Evolutionary conservation across 2,888 invertebrate genomes (phyloP).

Genomic region (Chironomus tentans): DNA sequence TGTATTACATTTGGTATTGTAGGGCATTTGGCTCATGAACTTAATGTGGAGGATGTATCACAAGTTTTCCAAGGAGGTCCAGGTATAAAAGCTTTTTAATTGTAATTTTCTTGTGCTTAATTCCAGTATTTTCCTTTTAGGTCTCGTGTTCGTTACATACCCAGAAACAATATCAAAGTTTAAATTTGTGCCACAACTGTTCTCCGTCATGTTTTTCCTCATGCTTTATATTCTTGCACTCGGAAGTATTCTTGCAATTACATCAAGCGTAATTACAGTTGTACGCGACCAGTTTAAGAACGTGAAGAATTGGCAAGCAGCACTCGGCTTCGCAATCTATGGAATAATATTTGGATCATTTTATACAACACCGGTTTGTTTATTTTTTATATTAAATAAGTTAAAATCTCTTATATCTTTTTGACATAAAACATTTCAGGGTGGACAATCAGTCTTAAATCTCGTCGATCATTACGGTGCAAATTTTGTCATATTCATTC

Average conservation of each 20-base stretch:
- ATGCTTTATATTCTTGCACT: slow-evolving; percentile 49
- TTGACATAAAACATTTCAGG: slow-evolving; percentile 42
- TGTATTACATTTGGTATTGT: slow-evolving; percentile 50
- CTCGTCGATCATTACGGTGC: slow-evolving; percentile 67
- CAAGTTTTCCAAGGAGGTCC: slow-evolving; percentile 47
- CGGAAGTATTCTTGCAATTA: slow-evolving; percentile 45
- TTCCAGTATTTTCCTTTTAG: not conserved
- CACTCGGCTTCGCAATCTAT: slow-evolving; percentile 40
- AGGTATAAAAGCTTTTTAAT: slow-evolving; percentile 33
- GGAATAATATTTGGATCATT: slow-evolving; percentile 51
- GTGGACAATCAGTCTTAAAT: slow-evolving; percentile 63
- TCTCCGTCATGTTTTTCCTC: slow-evolving; percentile 48
- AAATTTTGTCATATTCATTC: slow-evolving; percentile 60
- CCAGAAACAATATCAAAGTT: slow-evolving; percentile 43
- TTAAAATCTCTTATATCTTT: not conserved
- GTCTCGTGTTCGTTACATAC: slow-evolving; percentile 44
- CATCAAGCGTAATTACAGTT: slow-evolving; percentile 43
- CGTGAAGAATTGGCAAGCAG: slow-evolving; percentile 45
- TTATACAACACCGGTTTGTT: slow-evolving; percentile 53
- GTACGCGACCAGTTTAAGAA: slow-evolving; percentile 42
- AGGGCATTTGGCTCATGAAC: slow-evolving; percentile 47
- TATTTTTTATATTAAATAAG: slow-evolving; percentile 47
- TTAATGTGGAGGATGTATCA: slow-evolving; percentile 43
- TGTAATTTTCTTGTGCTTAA: too few relatives aligned
- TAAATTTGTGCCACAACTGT: slow-evolving; percentile 38